Percentiles rank a stretch among this genome's conserved stretches.
Evolutionary conservation across 2,797 vertebrate genomes (phyloP).

Genomic region (Aldrovandia affinis): DNA sequence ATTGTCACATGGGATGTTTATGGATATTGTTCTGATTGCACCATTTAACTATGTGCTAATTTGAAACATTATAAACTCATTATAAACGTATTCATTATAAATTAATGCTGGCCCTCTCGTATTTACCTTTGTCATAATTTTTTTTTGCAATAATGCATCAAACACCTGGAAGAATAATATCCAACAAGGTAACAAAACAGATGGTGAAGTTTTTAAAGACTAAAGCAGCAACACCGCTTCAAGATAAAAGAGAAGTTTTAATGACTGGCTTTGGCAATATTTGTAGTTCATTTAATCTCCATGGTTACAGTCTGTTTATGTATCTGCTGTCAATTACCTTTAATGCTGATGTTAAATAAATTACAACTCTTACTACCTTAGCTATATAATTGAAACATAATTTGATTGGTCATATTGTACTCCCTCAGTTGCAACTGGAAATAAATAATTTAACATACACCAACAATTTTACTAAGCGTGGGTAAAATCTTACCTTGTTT

Average conservation of each 20-base stretch:
- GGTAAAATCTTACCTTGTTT: not conserved
- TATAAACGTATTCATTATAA: too few species aligned
- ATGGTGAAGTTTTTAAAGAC: too few species aligned
- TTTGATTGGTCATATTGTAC: not conserved
- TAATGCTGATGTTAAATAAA: constrained; percentile 4
- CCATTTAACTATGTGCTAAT: too few species aligned
- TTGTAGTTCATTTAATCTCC: constrained; percentile 4
- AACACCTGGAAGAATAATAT: too few species aligned
- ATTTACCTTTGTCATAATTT: too few species aligned
- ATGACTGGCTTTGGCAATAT: not conserved
- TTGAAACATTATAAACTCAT: too few species aligned
- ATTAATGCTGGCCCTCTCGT: too few species aligned
- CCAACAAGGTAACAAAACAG: too few species aligned
- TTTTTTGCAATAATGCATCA: too few species aligned
- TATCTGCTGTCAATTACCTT: not conserved
- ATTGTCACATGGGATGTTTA: too few species aligned
- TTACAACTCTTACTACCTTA: not conserved
- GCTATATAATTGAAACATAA: not conserved
- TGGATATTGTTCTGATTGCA: too few species aligned
- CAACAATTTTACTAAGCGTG: not conserved
- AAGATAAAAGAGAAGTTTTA: not conserved
- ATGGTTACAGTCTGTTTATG: not conserved
- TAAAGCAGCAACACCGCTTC: not conserved
- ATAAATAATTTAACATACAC: not conserved
- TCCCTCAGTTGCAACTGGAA: not conserved